phyloP scores from a whole-genome alignment of 1,140 invertebrate species.

The Heliconius himera region DNA sequence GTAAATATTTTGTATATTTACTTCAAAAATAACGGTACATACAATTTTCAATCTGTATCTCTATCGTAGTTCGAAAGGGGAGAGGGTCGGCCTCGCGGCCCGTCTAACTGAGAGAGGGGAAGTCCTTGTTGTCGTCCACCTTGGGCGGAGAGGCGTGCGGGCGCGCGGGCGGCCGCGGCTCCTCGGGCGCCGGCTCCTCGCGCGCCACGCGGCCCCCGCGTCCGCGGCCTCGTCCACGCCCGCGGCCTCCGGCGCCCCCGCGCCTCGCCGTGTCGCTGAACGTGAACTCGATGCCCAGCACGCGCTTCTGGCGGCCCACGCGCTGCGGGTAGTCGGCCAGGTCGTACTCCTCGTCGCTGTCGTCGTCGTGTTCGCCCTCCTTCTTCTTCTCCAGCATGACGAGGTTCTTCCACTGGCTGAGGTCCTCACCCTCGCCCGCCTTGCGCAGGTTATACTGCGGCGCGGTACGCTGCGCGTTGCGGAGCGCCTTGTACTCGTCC shows the following conservation, averaged over 20 bases:
- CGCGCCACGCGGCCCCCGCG: slow-evolving; percentile 57
- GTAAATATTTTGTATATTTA: slow-evolving; percentile 83
- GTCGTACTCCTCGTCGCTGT: slow-evolving; percentile 87
- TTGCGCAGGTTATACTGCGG: slow-evolving; percentile 95
- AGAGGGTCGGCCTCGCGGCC: slow-evolving; percentile 66
- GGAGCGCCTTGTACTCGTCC: slow-evolving; percentile 94
- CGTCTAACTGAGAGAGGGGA: slow-evolving; percentile 93
- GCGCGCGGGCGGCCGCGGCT: slow-evolving; percentile 59
- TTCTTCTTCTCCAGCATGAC: slow-evolving; percentile 92
- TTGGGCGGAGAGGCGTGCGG: slow-evolving; percentile 89
- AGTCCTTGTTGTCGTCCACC: slow-evolving; percentile 97
- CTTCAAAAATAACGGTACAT: slow-evolving; percentile 82
- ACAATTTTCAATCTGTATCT: slow-evolving; percentile 79
- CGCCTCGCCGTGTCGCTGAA: slow-evolving; percentile 91
- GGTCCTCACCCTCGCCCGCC: slow-evolving; percentile 95
- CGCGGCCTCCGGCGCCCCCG: slow-evolving; percentile 84
- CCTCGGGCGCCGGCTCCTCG: slow-evolving; percentile 58
- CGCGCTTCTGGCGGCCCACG: slow-evolving; percentile 92
- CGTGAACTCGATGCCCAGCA: slow-evolving; percentile 94
- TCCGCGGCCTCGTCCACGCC: slow-evolving; percentile 82
- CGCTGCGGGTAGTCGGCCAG: slow-evolving; percentile 92
- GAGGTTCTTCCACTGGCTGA: slow-evolving; percentile 96
- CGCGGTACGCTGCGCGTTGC: slow-evolving; percentile 86
- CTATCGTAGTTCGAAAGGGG: slow-evolving; percentile 74
- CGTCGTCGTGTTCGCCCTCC: slow-evolving; percentile 86